Evolutionary conservation across 2,797 vertebrate genomes (phyloP).

Genomic region (Eutrigla gurnardus): DNA sequence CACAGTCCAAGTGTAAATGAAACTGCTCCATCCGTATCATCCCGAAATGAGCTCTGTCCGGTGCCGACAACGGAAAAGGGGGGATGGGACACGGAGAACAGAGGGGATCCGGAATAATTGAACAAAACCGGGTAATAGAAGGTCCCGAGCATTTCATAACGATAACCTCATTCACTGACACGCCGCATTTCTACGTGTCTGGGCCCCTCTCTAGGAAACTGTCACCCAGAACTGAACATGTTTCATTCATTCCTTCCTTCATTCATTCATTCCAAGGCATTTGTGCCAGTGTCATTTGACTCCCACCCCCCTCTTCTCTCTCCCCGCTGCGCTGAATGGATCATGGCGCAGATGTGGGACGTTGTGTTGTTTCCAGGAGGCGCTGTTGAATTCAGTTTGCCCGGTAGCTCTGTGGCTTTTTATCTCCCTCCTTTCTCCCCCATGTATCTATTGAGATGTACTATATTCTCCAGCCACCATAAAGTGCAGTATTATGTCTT

Average conservation of each 20-base stretch:
- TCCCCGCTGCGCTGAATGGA: constrained; percentile 47
- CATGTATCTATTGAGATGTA: constrained; percentile 25
- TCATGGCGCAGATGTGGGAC: constrained; percentile 68
- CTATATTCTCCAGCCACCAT: constrained; percentile 18
- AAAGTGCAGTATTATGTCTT: constrained; percentile 23
- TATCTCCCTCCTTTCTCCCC: not conserved
- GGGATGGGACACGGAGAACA: constrained; percentile 46
- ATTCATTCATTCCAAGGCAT: constrained; percentile 56
- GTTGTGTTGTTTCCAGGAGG: constrained; percentile 64
- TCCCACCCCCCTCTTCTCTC: constrained; percentile 10
- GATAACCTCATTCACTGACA: not conserved
- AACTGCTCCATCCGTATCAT: not conserved
- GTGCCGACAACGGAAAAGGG: constrained; percentile 22
- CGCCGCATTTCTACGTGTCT: not conserved
- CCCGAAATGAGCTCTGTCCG: constrained; percentile 27
- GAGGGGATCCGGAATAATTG: constrained; percentile 24
- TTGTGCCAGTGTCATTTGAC: constrained; percentile 60
- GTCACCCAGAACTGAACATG: constrained; percentile 24
- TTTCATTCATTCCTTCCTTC: constrained; percentile 48
- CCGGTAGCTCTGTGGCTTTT: constrained; percentile 38
- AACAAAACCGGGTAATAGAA: constrained; percentile 31
- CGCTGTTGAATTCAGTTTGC: constrained; percentile 64
- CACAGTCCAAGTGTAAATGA: not conserved
- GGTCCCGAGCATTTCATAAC: constrained; percentile 13
- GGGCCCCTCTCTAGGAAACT: constrained; percentile 16